Conservation (phyloP, 1,140 invertebrate genomes). For the Lethocerus indicus region DNA sequence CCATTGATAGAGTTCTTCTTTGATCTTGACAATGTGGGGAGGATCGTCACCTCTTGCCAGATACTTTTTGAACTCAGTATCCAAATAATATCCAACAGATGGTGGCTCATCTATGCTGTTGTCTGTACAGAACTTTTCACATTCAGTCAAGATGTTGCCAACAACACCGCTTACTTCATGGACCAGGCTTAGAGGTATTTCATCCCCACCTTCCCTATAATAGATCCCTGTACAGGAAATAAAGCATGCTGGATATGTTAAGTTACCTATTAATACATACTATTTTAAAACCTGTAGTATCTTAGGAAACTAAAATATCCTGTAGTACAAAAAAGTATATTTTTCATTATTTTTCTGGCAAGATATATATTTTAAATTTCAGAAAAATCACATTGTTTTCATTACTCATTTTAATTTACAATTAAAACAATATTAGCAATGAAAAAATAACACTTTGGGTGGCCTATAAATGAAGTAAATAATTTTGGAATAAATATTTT, state of each 20-base stretch:
- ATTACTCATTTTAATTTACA: too few relatives aligned
- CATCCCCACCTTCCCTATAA: constrained; percentile 30
- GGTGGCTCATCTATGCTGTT: constrained; percentile 21
- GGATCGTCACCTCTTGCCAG: constrained; percentile 22
- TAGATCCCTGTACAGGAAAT: constrained; percentile 19
- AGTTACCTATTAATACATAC: neutral
- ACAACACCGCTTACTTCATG: constrained; percentile 31
- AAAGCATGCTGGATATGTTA: neutral
- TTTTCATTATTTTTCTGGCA: neutral
- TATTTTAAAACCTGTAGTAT: neutral
- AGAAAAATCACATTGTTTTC: too few relatives aligned
- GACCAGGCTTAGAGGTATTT: constrained; percentile 27
- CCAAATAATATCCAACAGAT: constrained; percentile 28
- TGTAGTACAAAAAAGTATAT: neutral
- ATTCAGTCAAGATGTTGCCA: constrained; percentile 29
- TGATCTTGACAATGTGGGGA: constrained; percentile 21
- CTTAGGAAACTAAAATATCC: neutral
- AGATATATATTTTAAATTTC: neutral
- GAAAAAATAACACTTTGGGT: neutral
- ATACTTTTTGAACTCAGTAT: constrained; percentile 28
- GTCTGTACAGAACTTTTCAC: constrained; percentile 27
- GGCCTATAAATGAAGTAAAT: neutral
- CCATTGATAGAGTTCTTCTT: constrained; percentile 41
- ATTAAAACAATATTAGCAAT: neutral
- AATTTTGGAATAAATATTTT: neutral